Conservation (phyloP, 2,888 invertebrate species). For the Yponomeuta sedellus region DNA sequence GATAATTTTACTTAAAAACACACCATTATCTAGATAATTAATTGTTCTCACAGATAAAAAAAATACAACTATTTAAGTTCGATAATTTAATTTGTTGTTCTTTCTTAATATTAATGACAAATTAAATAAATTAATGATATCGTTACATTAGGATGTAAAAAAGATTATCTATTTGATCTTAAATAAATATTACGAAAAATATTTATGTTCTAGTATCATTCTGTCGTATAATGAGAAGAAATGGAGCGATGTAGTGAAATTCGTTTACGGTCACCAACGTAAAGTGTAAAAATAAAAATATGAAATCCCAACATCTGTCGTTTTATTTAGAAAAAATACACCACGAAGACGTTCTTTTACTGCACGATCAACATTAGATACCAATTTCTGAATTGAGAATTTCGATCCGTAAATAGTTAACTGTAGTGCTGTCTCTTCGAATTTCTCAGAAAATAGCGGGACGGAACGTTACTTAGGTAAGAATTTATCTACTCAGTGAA, state of each 20-base stretch:
- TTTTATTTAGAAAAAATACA: slow-evolving; percentile 43
- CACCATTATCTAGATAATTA: slow-evolving; percentile 43
- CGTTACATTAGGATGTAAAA: slow-evolving; percentile 75
- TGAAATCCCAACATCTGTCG: slow-evolving; percentile 59
- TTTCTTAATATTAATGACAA: slow-evolving; percentile 72
- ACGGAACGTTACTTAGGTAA: too few species aligned
- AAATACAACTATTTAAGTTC: slow-evolving; percentile 66
- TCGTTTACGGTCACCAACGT: slow-evolving; percentile 73
- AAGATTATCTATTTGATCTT: slow-evolving; percentile 77
- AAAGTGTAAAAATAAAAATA: slow-evolving; percentile 73
- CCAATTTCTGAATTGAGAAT: too few species aligned
- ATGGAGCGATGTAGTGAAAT: slow-evolving; percentile 73
- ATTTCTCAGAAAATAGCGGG: too few species aligned
- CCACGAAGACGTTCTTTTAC: too few species aligned
- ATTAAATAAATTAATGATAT: slow-evolving; percentile 66
- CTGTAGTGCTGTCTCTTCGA: too few species aligned
- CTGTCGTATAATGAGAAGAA: slow-evolving; percentile 68
- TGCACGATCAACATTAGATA: too few species aligned
- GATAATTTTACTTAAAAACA: slow-evolving; percentile 39
- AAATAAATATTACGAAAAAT: slow-evolving; percentile 69
- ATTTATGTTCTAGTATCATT: slow-evolving; percentile 76
- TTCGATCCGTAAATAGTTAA: too few species aligned
- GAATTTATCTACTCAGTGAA: too few species aligned
- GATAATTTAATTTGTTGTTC: slow-evolving; percentile 74
- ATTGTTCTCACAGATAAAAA: slow-evolving; percentile 69